A percentile compares a stretch with the other conserved stretches of the same genome.
phyloP scores from a whole-genome alignment of 2,888 invertebrate genomes.

The Zaprionus lineosus region DNA sequence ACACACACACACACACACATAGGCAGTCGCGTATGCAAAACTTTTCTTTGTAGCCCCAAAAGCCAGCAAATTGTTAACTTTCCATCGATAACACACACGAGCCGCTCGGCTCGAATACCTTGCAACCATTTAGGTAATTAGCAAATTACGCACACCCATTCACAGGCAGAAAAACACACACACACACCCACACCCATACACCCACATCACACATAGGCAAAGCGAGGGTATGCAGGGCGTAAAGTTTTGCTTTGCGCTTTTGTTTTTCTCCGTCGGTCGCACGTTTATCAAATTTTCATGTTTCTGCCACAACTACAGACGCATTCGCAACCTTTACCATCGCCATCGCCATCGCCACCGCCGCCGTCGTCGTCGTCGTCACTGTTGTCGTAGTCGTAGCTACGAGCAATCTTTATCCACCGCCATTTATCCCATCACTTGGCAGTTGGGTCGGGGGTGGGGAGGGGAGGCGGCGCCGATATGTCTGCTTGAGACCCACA shows the following conservation, averaged over 20 bases:
- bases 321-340: conserved; percentile 5
- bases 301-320: conserved; percentile 39
- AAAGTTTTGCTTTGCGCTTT: conserved; percentile 44
- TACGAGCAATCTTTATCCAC: conserved; percentile 73
- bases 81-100: conserved; percentile 26
- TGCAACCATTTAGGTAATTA: conserved; percentile 69
- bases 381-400: conserved; percentile 50
- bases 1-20: not conserved
- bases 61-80: conserved; percentile 27
- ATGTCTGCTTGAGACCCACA: conserved; percentile 54
- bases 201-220: too few relatives aligned
- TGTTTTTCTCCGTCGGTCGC: conserved; percentile 43
- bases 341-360: not conserved
- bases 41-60: conserved; percentile 20
- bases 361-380: conserved; percentile 1
- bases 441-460: conserved; percentile 40
- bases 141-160: conserved; percentile 57
- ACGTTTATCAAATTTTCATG: conserved; percentile 77
- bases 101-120: conserved; percentile 47
- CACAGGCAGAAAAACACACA: conserved; percentile 12
- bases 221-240: conserved; percentile 32
- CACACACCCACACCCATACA: conserved; percentile 10
- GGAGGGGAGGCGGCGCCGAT: conserved; percentile 44
- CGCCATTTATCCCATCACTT: conserved; percentile 77
- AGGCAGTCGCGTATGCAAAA: conserved; percentile 11